Conservation (phyloP, 2,797 vertebrate genomes). For the Scyliorhinus canicula region DNA sequence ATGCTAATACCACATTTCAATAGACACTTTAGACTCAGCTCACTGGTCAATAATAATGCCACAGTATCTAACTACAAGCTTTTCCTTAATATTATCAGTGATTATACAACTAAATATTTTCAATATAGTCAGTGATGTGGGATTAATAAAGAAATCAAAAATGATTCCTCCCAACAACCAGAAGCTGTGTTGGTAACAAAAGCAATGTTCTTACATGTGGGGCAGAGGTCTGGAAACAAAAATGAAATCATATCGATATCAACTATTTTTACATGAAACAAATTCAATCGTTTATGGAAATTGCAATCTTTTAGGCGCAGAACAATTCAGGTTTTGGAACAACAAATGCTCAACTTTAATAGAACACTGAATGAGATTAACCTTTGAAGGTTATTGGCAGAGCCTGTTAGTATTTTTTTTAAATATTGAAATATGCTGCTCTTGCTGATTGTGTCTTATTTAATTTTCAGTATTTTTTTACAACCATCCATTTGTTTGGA, state of each 20-base stretch:
- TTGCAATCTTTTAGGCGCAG: neutral
- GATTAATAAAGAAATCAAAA: slow-evolving; percentile 20
- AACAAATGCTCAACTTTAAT: neutral
- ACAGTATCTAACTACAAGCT: neutral
- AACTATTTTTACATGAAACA: neutral
- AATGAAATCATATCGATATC: slow-evolving; percentile 7
- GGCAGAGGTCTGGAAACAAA: neutral
- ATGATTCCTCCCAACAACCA: neutral
- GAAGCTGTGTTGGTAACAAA: neutral
- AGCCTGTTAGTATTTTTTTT: neutral
- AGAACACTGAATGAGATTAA: neutral
- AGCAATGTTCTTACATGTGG: neutral
- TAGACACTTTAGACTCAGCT: neutral
- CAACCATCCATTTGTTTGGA: neutral
- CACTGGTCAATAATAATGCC: neutral
- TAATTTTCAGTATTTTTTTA: neutral
- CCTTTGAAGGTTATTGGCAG: neutral
- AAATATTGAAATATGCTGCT: neutral
- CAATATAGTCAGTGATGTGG: neutral
- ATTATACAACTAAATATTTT: neutral
- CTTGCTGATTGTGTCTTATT: neutral
- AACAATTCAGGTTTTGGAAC: neutral
- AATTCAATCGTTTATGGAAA: neutral
- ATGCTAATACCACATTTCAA: neutral
- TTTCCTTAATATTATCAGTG: neutral